Base-by-base conservation (phyloP, 2,888 invertebrate genomes). In the Calameuta idolon region DNA sequence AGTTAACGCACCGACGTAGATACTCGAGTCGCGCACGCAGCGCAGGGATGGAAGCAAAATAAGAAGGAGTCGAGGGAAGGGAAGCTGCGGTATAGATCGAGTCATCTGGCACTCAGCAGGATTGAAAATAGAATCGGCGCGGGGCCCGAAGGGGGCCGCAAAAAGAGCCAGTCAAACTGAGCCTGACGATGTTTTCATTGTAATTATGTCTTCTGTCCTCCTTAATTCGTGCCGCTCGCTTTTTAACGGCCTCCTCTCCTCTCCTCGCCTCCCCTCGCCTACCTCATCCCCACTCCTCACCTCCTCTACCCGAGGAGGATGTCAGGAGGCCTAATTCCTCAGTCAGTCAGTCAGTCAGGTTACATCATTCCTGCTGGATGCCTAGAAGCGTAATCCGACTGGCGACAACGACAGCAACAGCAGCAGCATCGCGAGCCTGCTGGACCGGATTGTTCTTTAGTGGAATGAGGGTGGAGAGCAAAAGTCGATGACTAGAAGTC, bases 31-130 rank as follows among this genome's bases (percentile, higher is more conserved):
- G 73, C 74, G 79, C 30, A 73, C 55, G 55, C 0, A 55, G 55
- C 23, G 9, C 55, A 55, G 55, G 55, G 55, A 55, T 55, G 55
- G 55, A 23, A 55, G 55, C 2, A 2, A 55, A 55, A 23, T 9
- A 23, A 55, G 55, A 55, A 40, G 40, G 23, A 40, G 23, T 5
- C 15, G 23, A 77, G 75, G 73, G 74, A 73, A 69, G 12, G 35
- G 37, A 34, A 55, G 76, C 80, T 74, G 80, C 68, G 37, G n/a
- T 33, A 75, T 12, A 69, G 84, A 83, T 84, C 87, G 86, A 88
- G 89, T 90, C 90, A 90, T 90, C 90, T 89, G 90, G 89, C 89
- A 88, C 89, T 90, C 90, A 88, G 87, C 89, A 85, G 86, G 85
- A 88, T 90, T 90, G 85, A 87, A 90, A 90, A 90, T 89, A 90